These are phyloP conservation scores for Oncorhynchus mykiss DNA, from an alignment of 2,113 vertebrate species.

Conservation along the genomic window DNA sequence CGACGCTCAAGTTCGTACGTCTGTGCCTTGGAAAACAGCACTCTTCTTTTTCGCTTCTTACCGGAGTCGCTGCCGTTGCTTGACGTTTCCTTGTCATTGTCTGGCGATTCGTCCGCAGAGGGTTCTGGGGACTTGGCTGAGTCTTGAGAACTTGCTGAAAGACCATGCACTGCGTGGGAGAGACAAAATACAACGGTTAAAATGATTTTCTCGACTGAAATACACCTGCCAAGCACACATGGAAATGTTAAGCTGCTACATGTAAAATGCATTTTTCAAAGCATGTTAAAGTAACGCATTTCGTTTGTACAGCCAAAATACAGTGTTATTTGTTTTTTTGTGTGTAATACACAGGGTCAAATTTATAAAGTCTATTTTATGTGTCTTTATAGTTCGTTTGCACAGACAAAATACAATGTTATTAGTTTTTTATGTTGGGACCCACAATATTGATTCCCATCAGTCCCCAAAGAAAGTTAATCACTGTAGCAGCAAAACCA, in stretches of 20 bases:
- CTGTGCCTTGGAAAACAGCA: slow-evolving; percentile 94
- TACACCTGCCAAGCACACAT: background rate
- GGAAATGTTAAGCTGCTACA: background rate
- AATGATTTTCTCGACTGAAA: slow-evolving; percentile 39
- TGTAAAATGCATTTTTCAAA: background rate
- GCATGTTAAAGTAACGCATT: background rate
- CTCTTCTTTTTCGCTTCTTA: slow-evolving; percentile 92
- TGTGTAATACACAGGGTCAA: slow-evolving; percentile 7
- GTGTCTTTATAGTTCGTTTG: background rate
- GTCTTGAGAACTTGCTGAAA: slow-evolving; percentile 86
- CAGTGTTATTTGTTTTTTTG: no score
- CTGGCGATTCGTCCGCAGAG: slow-evolving; percentile 96
- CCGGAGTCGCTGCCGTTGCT: slow-evolving; percentile 89
- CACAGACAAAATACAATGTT: background rate
- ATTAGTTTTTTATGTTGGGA: background rate
- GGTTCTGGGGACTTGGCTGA: slow-evolving; percentile 93
- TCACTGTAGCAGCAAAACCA: slow-evolving; percentile 54
- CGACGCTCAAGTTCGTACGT: slow-evolving; percentile 93
- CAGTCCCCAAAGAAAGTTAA: slow-evolving; percentile 34
- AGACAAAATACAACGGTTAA: slow-evolving; percentile 64
- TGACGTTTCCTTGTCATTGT: slow-evolving; percentile 95
- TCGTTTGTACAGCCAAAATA: background rate
- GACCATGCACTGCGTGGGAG: slow-evolving; percentile 86
- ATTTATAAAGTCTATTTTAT: background rate
- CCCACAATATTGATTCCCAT: slow-evolving; percentile 1